Percentiles rank a stretch among this genome's conserved stretches.
phyloP scores from a whole-genome alignment of 2,797 vertebrate species.

The Steatocranus sp. region DNA sequence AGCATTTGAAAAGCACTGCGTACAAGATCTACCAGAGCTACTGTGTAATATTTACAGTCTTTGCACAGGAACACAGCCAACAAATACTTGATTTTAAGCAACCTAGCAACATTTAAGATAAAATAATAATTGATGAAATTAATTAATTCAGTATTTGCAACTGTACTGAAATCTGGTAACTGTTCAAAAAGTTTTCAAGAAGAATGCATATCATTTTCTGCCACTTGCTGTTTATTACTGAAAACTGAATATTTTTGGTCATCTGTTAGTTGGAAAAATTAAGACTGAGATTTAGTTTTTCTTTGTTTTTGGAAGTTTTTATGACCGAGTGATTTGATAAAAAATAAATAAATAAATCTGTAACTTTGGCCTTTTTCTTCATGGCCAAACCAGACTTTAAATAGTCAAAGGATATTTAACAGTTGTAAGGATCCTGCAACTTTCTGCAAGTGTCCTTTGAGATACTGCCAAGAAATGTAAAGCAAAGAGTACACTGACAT shows the following conservation, averaged over 20 bases:
- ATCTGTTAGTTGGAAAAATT: neutral
- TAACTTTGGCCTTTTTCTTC: neutral
- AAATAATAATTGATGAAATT: neutral
- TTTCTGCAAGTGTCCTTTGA: neutral
- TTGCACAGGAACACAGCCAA: neutral
- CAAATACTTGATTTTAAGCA: neutral
- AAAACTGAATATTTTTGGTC: neutral
- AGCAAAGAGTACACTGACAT: neutral
- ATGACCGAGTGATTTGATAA: accelerated
- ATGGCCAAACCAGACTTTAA: neutral
- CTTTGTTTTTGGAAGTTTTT: neutral
- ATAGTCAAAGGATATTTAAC: neutral
- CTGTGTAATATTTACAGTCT: neutral
- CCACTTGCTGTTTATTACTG: neutral
- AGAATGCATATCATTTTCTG: neutral
- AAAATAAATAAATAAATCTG: neutral
- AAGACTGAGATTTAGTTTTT: neutral
- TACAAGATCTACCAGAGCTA: neutral
- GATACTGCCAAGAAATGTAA: neutral
- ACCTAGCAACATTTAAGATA: neutral
- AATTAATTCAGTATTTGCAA: neutral
- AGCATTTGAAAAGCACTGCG: neutral
- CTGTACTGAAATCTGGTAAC: neutral
- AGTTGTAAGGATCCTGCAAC: neutral
- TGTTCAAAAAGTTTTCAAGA: neutral